Evolutionary conservation across 2,113 vertebrate species (phyloP).

Genomic region (Oophaga pumilio): DNA sequence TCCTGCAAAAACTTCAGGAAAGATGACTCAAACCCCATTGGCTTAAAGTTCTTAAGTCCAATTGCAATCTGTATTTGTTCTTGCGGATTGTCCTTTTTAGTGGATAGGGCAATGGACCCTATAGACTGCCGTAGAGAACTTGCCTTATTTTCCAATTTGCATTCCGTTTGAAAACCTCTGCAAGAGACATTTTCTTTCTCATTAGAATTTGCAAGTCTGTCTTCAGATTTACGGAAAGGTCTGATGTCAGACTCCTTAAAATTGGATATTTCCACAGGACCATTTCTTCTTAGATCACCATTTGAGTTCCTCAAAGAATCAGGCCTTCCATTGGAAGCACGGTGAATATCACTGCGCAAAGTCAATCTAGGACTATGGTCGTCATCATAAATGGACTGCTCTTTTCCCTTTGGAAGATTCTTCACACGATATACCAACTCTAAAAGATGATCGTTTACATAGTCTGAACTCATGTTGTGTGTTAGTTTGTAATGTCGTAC

Average conservation of each 20-base stretch:
- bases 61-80: slow-evolving; percentile 73
- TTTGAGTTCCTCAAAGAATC: slow-evolving; percentile 36
- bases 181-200: slow-evolving; percentile 70
- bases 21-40: slow-evolving; percentile 93
- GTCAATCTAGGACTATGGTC: background rate
- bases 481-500: slow-evolving; percentile 85
- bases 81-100: slow-evolving; percentile 66
- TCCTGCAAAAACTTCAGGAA: slow-evolving; percentile 97
- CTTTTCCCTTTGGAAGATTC: slow-evolving; percentile 71
- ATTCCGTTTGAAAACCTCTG: slow-evolving; percentile 74
- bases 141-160: slow-evolving; percentile 80
- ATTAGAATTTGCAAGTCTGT: slow-evolving; percentile 65
- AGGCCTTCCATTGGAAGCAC: background rate
- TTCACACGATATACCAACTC: slow-evolving; percentile 80
- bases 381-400: slow-evolving; percentile 59
- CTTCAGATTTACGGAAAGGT: slow-evolving; percentile 64
- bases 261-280: slow-evolving; percentile 64
- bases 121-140: slow-evolving; percentile 65
- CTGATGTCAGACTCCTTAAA: slow-evolving; percentile 55
- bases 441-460: slow-evolving; percentile 72
- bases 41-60: slow-evolving; percentile 88
- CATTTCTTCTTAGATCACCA: slow-evolving; percentile 55
- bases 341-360: slow-evolving; percentile 9
- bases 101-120: slow-evolving; percentile 63
- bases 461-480: slow-evolving; percentile 77